These are phyloP conservation scores for Slavum lentiscoides DNA, from an alignment of 2,888 invertebrate genomes.

Conservation along the genomic window DNA sequence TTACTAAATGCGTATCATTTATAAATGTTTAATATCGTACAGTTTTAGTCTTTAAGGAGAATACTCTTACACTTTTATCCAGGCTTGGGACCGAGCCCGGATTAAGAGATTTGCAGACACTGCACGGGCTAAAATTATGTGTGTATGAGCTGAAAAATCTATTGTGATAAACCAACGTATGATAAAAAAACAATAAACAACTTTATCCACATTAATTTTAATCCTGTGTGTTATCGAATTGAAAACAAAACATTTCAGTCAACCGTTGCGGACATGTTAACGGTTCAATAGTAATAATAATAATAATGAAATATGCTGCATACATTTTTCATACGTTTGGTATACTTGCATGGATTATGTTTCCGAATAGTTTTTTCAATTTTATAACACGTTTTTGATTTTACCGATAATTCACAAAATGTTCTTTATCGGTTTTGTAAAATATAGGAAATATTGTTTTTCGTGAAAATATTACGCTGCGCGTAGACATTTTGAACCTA, in stretches of 20 bases:
- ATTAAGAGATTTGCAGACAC: slow-evolving; percentile 10
- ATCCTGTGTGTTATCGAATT: not conserved
- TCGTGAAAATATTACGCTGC: too few relatives aligned
- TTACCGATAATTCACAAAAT: too few relatives aligned
- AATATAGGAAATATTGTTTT: too few relatives aligned
- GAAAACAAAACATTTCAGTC: not conserved
- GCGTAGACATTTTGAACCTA: too few relatives aligned
- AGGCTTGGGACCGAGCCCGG: not conserved
- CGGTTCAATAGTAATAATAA: too few relatives aligned
- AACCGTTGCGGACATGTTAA: not conserved
- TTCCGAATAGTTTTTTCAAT: too few relatives aligned
- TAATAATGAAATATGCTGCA: too few relatives aligned
- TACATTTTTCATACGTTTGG: too few relatives aligned
- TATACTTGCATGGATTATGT: too few relatives aligned
- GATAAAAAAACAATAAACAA: not conserved
- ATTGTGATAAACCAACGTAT: slow-evolving; percentile 19
- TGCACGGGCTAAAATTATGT: not conserved
- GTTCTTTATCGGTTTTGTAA: too few relatives aligned
- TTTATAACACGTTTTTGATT: too few relatives aligned
- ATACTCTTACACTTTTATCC: not conserved
- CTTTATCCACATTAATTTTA: not conserved
- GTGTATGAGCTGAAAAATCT: slow-evolving; percentile 12
- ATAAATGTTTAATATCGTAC: not conserved
- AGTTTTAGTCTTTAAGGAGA: slow-evolving; percentile 1
- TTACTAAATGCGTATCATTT: not conserved